Percentiles rank a stretch among this genome's conserved stretches.
Evolutionary conservation across 1,140 invertebrate genomes (phyloP).

Genomic region (Cherax quadricarinatus): DNA sequence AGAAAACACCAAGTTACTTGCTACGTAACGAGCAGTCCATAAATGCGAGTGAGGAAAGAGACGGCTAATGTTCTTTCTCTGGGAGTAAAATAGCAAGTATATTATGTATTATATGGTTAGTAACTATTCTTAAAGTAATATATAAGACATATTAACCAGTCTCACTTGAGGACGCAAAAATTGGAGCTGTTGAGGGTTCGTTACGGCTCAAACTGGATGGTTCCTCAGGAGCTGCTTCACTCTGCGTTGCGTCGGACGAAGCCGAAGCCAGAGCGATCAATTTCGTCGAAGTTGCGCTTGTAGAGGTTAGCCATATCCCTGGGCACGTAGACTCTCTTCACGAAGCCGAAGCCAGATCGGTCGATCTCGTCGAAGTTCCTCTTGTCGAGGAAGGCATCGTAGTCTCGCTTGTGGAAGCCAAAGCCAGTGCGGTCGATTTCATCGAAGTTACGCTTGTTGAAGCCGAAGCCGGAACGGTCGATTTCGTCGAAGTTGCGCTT

Average conservation of each 20-base stretch:
- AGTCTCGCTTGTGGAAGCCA: conserved; percentile 79
- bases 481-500: conserved; percentile 82
- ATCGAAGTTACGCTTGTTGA: conserved; percentile 78
- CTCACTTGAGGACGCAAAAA: conserved; percentile 2
- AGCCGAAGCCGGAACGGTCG: conserved; percentile 78
- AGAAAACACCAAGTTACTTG: background rate
- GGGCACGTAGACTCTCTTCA: conserved; percentile 75
- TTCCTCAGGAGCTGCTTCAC: conserved; percentile 18
- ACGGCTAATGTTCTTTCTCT: background rate
- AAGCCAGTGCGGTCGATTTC: conserved; percentile 78
- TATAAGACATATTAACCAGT: background rate
- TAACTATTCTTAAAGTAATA: background rate
- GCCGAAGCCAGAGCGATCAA: conserved; percentile 78
- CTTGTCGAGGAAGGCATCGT: conserved; percentile 79
- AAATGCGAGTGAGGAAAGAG: background rate
- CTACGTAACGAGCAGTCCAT: background rate
- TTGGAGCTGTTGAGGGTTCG: background rate
- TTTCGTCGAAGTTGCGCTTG: conserved; percentile 81
- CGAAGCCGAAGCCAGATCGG: conserved; percentile 79
- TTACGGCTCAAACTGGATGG: background rate
- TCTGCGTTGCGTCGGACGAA: conserved; percentile 81
- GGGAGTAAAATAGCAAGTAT: background rate
- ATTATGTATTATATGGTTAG: background rate
- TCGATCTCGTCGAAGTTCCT: conserved; percentile 82
- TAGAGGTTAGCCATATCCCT: conserved; percentile 39